Percentiles rank a stretch among this genome's conserved stretches.
Conservation (phyloP, 2,888 invertebrate species). For the Actias luna region DNA sequence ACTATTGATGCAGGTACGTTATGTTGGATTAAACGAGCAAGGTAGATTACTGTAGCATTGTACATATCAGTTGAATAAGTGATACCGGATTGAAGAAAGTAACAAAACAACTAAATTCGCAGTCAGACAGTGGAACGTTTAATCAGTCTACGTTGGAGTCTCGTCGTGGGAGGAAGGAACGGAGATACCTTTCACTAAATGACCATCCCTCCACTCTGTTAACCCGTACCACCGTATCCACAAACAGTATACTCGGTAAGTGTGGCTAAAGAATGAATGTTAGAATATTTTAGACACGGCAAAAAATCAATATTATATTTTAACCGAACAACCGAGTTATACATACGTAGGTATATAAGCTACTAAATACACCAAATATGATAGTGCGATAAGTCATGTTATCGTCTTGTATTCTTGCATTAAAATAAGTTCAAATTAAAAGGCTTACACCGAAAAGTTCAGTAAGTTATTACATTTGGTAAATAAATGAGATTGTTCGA, state of each 20-base stretch:
- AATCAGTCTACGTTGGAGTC: conserved; percentile 75
- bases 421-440: too few relatives aligned
- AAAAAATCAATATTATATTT: neutral
- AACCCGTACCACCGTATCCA: conserved; percentile 78
- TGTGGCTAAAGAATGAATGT: conserved; percentile 48
- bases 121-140: conserved; percentile 73
- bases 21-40: neutral
- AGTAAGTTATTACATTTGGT: too few relatives aligned
- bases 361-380: too few relatives aligned
- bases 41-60: neutral
- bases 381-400: too few relatives aligned
- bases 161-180: conserved; percentile 39
- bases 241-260: conserved; percentile 76
- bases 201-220: conserved; percentile 77
- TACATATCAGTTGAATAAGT: conserved; percentile 14
- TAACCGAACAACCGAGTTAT: too few relatives aligned
- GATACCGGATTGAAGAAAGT: conserved; percentile 51
- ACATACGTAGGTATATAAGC: too few relatives aligned
- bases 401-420: too few relatives aligned
- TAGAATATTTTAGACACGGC: conserved; percentile 42
- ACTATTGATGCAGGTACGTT: neutral
- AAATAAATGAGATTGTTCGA: too few relatives aligned
- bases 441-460: too few relatives aligned
- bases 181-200: conserved; percentile 73
- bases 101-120: conserved; percentile 64